A percentile compares a stretch with the other conserved stretches of the same genome.
phyloP scores from a whole-genome alignment of 2,113 vertebrate genomes.

The Narcine bancroftii region DNA sequence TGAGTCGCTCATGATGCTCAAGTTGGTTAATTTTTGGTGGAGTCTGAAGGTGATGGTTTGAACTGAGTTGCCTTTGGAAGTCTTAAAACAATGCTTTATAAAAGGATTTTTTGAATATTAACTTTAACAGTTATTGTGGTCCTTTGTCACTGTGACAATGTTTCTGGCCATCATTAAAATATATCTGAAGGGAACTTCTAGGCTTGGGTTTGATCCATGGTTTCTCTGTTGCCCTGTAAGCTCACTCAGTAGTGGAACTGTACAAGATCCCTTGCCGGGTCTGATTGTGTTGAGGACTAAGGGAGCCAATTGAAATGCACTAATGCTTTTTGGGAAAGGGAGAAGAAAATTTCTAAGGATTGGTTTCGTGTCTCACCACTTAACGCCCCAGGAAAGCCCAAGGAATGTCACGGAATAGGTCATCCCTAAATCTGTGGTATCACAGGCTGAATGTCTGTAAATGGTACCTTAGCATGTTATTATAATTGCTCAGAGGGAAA shows the following conservation, averaged over 20 bases:
- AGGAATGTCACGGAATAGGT: too few relatives aligned
- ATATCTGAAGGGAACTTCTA: slow-evolving; percentile 47
- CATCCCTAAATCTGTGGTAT: too few relatives aligned
- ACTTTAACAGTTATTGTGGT: slow-evolving; percentile 55
- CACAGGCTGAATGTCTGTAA: too few relatives aligned
- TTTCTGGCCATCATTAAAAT: slow-evolving; percentile 82
- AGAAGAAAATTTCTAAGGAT: too few relatives aligned
- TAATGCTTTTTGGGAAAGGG: too few relatives aligned
- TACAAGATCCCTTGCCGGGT: not conserved
- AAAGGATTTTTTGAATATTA: not conserved
- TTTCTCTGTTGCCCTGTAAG: not conserved
- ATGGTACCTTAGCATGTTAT: too few relatives aligned
- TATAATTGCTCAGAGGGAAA: too few relatives aligned
- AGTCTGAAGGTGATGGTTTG: not conserved
- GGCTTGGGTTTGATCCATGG: not conserved
- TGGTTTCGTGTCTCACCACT: too few relatives aligned
- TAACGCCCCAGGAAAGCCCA: too few relatives aligned
- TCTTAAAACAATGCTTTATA: not conserved
- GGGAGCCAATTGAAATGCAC: too few relatives aligned
- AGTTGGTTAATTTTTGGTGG: not conserved
- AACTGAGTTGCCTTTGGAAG: not conserved
- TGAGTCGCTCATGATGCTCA: not conserved
- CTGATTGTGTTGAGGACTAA: not conserved
- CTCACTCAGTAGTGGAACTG: not conserved
- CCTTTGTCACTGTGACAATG: slow-evolving; percentile 70